Conservation (phyloP, 2,797 vertebrate genomes). For the Spinus olivaceus region DNA sequence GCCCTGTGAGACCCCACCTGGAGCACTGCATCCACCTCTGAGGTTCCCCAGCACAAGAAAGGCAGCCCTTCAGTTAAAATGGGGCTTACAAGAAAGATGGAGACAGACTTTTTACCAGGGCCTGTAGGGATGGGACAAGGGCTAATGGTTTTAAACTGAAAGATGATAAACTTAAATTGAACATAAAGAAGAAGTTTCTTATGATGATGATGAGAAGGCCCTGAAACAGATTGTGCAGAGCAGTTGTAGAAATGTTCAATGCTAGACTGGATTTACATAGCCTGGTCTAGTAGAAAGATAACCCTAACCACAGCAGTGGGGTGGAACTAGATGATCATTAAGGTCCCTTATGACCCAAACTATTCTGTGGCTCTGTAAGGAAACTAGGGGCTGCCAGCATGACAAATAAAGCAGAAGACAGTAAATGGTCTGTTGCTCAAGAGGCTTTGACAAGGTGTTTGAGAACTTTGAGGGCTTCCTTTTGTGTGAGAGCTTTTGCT, state of each 20-base stretch:
- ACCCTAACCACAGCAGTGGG: not conserved
- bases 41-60: not conserved
- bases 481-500: not conserved
- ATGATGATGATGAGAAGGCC: fast-evolving
- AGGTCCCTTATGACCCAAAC: not conserved
- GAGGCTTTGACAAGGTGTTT: not conserved
- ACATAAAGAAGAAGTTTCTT: not conserved
- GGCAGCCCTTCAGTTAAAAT: not conserved
- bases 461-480: not conserved
- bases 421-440: not conserved
- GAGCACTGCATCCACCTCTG: not conserved
- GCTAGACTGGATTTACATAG: not conserved
- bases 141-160: not conserved
- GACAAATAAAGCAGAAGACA: not conserved
- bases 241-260: not conserved
- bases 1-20: not conserved
- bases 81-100: not conserved
- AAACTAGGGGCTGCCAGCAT: not conserved
- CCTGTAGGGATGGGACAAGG: not conserved
- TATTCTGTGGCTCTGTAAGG: not conserved
- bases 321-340: not conserved
- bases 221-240: not conserved
- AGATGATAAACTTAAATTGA: not conserved
- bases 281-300: not conserved
- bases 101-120: not conserved